phyloP scores from a whole-genome alignment of 2,888 invertebrate species.

The Antitype chi region DNA sequence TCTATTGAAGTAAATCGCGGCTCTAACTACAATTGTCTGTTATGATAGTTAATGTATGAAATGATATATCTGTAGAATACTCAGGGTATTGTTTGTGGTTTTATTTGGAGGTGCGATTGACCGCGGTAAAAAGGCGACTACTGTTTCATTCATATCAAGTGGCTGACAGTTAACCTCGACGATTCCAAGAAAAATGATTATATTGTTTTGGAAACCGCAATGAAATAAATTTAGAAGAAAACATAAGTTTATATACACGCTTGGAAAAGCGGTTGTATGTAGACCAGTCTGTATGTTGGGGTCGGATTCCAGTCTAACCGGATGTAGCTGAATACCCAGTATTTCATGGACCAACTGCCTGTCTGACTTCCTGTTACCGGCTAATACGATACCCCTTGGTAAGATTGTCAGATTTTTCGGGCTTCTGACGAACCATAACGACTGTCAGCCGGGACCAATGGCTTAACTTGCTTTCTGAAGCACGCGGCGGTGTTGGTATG shows the following conservation, averaged over 20 bases:
- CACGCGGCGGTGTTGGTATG: too few relatives aligned
- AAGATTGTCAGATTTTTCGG: too few relatives aligned
- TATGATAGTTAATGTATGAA: constrained; percentile 16
- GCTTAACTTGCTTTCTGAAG: too few relatives aligned
- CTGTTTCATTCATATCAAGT: too few relatives aligned
- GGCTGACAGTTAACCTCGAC: background rate
- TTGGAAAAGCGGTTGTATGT: background rate
- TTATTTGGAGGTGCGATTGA: constrained; percentile 10
- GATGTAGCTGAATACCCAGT: too few relatives aligned
- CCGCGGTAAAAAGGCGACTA: background rate
- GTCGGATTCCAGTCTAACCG: too few relatives aligned
- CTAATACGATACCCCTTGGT: too few relatives aligned
- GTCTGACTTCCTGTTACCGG: too few relatives aligned
- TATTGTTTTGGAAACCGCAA: background rate
- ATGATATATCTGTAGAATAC: too few relatives aligned
- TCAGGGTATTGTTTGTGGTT: background rate
- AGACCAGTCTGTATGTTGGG: background rate
- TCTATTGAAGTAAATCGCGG: constrained; percentile 54
- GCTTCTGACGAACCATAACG: too few relatives aligned
- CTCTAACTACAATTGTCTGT: constrained; percentile 49
- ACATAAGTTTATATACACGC: background rate
- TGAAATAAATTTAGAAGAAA: background rate
- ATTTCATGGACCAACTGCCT: too few relatives aligned
- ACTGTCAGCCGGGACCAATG: too few relatives aligned
- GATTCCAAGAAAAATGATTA: background rate